Percentiles rank a stretch among this genome's conserved stretches.
Evolutionary conservation across 2,113 vertebrate genomes (phyloP).

Genomic region (Tachycineta bicolor): DNA sequence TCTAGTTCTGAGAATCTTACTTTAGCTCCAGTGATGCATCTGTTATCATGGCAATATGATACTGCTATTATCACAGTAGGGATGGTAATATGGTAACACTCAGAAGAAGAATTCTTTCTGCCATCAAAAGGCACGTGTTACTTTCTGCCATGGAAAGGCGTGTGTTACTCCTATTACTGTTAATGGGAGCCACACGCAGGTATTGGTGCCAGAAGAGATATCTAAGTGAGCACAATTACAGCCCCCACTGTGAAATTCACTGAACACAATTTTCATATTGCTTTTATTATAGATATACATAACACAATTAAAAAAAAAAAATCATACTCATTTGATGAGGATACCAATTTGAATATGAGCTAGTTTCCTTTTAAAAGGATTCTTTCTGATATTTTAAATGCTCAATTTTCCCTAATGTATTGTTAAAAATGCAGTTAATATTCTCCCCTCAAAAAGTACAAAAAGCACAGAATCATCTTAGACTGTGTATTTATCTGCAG

Average conservation of each 20-base stretch:
- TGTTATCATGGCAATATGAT: constrained; percentile 63
- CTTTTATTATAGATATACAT: constrained; percentile 63
- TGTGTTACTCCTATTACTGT: constrained; percentile 51
- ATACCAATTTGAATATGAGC: constrained; percentile 39
- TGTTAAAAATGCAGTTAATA: constrained; percentile 30
- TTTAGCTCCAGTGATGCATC: constrained; percentile 61
- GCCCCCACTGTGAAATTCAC: constrained; percentile 62
- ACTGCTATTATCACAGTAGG: constrained; percentile 77
- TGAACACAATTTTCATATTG: constrained; percentile 50
- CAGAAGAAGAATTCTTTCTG: constrained; percentile 65
- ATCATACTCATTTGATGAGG: constrained; percentile 15
- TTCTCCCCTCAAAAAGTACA: not conserved
- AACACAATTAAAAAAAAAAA: constrained; percentile 51
- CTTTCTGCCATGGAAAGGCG: not conserved
- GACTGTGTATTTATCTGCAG: not conserved
- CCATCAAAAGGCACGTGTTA: constrained; percentile 40
- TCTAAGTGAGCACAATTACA: constrained; percentile 72
- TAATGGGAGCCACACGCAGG: constrained; percentile 67
- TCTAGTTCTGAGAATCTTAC: constrained; percentile 48
- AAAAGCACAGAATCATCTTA: not conserved
- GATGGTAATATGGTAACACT: constrained; percentile 62
- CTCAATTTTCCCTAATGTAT: constrained; percentile 17
- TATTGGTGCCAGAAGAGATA: constrained; percentile 61
- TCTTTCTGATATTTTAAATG: not conserved
- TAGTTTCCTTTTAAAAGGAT: constrained; percentile 39